Base-by-base conservation (phyloP, 2,888 invertebrate genomes). In the Andrena fulva region DNA sequence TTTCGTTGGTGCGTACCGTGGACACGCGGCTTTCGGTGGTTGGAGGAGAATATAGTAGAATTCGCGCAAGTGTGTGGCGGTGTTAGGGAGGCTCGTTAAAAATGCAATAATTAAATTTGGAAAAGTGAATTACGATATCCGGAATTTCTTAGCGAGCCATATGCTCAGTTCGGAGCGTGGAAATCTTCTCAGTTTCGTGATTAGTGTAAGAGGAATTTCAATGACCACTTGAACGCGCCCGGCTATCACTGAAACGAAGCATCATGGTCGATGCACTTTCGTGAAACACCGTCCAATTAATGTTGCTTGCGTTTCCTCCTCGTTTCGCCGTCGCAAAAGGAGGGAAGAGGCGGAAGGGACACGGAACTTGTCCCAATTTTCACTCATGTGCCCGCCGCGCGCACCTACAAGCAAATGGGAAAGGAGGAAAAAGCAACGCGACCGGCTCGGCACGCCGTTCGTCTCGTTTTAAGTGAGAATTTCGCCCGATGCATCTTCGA, bases 221-320 rank as follows among this genome's bases (percentile, higher is more conserved):
- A 62, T n/a, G 42, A 10, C 0, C 20, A 60, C 60, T 70, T 27
- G 42, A 42, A 31, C 48, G 8, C 16, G 3, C 5, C 50, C 50
- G n/a, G n/a, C 24, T 6, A 48, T 63, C 16, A 24, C 2, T 24
- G 33, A 63, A 71, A 52, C 27, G 52, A 33, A 52, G 4, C 33
- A n/a, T 27, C 10, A 73, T 10, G 48, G 12, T 27, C 63, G 63
- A 35, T 35, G 16, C 24, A 35, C 29, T n/a, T 66, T 52, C 56
- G 64, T 35, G 6, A 35, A 35, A 50, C 33, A 66, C 27, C 24
- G 62, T 74, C 20, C 66, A 67, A 78, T 76, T 75, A 54, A 67
- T 74, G 29, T 42, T 62, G 60, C 33, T 75, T 66, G 24, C 27
- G 48, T 60, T 35, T 10, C 10, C 48, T 31, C 24, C 20, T 1